Evolutionary conservation across 2,888 invertebrate genomes (phyloP), one percentile per base, ranked within the genome.

Genomic region (Lydus trimaculatus): DNA sequence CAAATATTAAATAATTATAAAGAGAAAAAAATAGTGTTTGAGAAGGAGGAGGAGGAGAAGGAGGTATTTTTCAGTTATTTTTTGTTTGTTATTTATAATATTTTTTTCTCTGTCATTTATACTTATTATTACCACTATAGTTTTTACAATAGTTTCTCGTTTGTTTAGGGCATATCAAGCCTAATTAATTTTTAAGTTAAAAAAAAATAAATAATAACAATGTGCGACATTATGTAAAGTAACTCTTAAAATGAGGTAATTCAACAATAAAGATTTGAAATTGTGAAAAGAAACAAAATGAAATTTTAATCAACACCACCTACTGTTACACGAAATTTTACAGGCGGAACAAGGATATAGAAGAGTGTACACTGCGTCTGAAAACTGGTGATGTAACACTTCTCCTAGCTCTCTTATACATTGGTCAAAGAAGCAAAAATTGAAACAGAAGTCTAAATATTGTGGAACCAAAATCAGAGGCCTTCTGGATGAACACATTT

Each of bases 191-290:
- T 28, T 79, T 81, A 79, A 80, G 80, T 82, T 80, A 75, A 48
- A 79, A n/a, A n/a, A 28, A 28, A 4, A 3, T 28, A 28, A 28
- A 28, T 3, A 28, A 28, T 80, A 79, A 80, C 78, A 80, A 77
- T 78, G 78, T 80, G 81, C 79, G 75, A 78, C 79, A 80, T 81
- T 43, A 80, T 81, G 78, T 81, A 81, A 81, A 77, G 79, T 75
- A 80, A 78, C 78, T 81, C 80, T 81, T 81, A 81, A 76, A 79
- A 78, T 79, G 78, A 80, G 78, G 78, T 77, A 80, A 78, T 78
- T 78, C 76, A 72, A 78, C 75, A 81, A 73, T 77, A 75, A 78
- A 78, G 72, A 70, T 69, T 69, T 65, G 72, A 75, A 76, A 70
- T 64, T 70, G 64, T 61, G 33, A n/a, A 25, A 8, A n/a, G n/a